Evolutionary conservation across 2,113 vertebrate genomes (phyloP), one percentile per base, ranked within the genome.

Genomic region (Pelmatolapia mariae): DNA sequence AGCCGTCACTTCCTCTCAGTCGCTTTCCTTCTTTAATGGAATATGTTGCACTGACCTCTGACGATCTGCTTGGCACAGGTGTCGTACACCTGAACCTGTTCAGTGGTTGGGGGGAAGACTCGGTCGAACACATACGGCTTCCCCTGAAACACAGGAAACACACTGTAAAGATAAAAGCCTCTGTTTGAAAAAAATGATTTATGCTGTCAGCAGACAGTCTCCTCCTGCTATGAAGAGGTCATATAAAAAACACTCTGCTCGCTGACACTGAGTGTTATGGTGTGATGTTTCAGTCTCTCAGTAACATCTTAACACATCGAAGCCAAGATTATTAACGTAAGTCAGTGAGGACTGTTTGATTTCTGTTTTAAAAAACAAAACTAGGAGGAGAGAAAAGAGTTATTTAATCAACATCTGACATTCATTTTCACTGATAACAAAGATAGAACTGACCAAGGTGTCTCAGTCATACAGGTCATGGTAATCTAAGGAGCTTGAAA

Each of bases 41-140:
- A 73, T 16, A 24, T 73, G 68, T 73, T 45, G 40, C n/a, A 36
- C 97, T 92, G 78, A 99, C 98, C 98, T 98, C 97, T 98, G 93
- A 99, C 98, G 52, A 99, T 99, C 93, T 98, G 98, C 91, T 98
- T 98, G 43, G 98, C 98, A 80, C 98, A 99, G 61, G 97, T 96
- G 66, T 98, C 98, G 85, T 99, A 99, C 80, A 99, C 98, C 94
- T 98, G 97, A 19, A 98, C 97, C 92, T 99, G 98, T 85, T 95
- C 96, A 1, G 97, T 97, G 92, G 97, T 97, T 0, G 98, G 98
- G 57, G 97, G 96, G 13, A 99, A 95, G 40, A 99, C 98, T 94
- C 96, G 94, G 93, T 99, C 98, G 6, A 98, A 99, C 81, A 99
- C 95, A 10, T 99, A 99, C 0, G 98, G 98, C 91, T 99, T 99